Evolutionary conservation across 2,113 vertebrate species (phyloP), one percentile per base, ranked within the genome.

Genomic region (Parus major): DNA sequence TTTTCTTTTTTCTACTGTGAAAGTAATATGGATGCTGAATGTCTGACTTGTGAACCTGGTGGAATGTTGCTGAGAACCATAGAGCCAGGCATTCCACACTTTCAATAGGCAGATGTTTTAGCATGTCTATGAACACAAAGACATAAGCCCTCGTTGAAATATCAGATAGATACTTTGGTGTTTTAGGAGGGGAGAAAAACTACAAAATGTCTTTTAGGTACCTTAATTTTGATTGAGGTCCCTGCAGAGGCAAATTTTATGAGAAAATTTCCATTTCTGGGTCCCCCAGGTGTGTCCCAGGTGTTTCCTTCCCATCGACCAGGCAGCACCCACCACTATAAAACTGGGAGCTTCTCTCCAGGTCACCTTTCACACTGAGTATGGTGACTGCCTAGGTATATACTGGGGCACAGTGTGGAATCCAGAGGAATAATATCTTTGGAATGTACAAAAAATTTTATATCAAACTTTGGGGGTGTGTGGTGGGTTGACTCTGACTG

Each of bases 381-480:
- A 3, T 36, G 33, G 22, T 55, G 41, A 49, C 20, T 46, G 21
- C 28, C 28, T 39, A 24, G 12, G 11, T 33, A 6, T 11, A 11
- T 66, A 42, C 15, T 42, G 20, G 16, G 28, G 66, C 41, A 71
- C 18, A 21, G 9, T 41, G 11, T 15, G 36, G 13, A 63, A 41
- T 24, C 24, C 15, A 66, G 15, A 21, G 35, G 15, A 71, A 72
- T 5, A 65, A 31, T 56, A 61, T 41, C 35, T 31, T 31, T 11
- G 36, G 21, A 50, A 28, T 24, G 7, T 41, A 41, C 24, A 77
- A 50, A 11, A 31, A 24, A 21, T 44, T 27, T 71, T 65, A 42
- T n/a, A 13, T 23, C 22, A 12, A n/a, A 2, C 10, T 60, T 42
- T 24, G 19, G 8, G 6, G 4, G 15, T 69, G 5, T 2, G 3